Conservation (phyloP, 2,113 vertebrate genomes). For the Bucco capensis region DNA sequence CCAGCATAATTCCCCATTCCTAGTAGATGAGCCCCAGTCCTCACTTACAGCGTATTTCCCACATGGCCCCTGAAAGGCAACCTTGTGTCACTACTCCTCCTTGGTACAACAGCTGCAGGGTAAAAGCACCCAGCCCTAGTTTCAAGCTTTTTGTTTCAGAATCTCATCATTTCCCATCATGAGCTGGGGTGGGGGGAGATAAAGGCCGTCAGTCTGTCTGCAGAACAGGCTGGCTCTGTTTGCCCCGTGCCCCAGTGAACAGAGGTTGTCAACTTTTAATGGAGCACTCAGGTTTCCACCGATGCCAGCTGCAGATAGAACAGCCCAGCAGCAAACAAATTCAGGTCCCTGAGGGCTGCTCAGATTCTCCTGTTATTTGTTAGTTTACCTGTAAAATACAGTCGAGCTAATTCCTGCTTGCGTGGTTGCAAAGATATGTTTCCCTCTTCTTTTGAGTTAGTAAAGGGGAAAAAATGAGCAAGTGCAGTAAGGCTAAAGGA, state of each 20-base stretch:
- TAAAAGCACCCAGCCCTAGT: not conserved
- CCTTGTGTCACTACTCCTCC: not conserved
- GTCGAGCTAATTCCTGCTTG: constrained; percentile 56
- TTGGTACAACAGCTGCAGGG: not conserved
- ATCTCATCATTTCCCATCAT: constrained; percentile 41
- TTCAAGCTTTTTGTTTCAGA: constrained; percentile 36
- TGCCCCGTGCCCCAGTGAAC: constrained; percentile 56
- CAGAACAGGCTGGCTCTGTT: constrained; percentile 78
- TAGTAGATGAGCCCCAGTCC: not conserved
- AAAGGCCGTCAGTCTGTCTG: constrained; percentile 83
- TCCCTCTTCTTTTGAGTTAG: not conserved
- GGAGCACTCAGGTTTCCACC: constrained; percentile 75
- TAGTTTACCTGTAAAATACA: constrained; percentile 68
- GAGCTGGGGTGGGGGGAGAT: constrained; percentile 71
- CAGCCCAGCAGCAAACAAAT: constrained; percentile 47
- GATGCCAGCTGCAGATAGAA: constrained; percentile 76
- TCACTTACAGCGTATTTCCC: not conserved
- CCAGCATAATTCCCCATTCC: not conserved
- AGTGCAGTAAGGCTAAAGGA: not conserved
- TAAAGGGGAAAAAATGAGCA: not conserved
- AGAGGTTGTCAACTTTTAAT: constrained; percentile 61
- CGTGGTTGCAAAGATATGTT: constrained; percentile 4
- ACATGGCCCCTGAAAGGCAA: not conserved
- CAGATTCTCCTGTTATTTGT: constrained; percentile 69
- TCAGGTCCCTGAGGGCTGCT: constrained; percentile 32